These are phyloP conservation scores for Pavo muticus DNA, from an alignment of 2,113 vertebrate species.

Conservation along the genomic window DNA sequence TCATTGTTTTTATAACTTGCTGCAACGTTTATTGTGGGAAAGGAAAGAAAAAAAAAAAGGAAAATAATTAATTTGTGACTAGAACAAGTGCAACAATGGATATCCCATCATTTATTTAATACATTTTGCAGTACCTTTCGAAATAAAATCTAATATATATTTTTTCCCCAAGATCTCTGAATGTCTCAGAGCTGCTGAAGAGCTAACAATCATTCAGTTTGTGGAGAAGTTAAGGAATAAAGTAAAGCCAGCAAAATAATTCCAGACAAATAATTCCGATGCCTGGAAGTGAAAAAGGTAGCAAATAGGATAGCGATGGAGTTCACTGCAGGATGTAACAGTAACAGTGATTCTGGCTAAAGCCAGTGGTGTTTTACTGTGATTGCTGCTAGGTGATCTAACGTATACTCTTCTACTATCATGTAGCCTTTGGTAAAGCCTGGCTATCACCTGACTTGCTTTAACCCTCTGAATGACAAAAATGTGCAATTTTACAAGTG, in stretches of 20 bases:
- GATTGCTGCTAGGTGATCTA: constrained; percentile 68
- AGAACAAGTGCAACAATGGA: neutral
- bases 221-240: constrained; percentile 4
- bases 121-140: constrained; percentile 12
- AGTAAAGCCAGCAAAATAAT: constrained; percentile 7
- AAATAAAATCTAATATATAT: constrained; percentile 2
- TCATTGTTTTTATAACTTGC: constrained; percentile 16
- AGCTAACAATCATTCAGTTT: neutral
- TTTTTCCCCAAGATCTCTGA: constrained; percentile 13
- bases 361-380: constrained; percentile 32
- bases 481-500: constrained; percentile 54
- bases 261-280: constrained; percentile 33
- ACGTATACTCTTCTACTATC: constrained; percentile 22
- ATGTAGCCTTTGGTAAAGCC: constrained; percentile 18
- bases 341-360: constrained; percentile 14
- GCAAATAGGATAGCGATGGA: constrained; percentile 22
- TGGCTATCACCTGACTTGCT: constrained; percentile 39
- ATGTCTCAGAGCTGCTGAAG: neutral
- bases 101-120: constrained; percentile 4
- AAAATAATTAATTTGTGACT: constrained; percentile 4
- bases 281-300: constrained; percentile 11
- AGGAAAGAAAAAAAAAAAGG: neutral
- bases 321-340: constrained; percentile 30
- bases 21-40: neutral
- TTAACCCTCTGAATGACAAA: constrained; percentile 49